phyloP scores from a whole-genome alignment of 2,113 vertebrate species.

The Trachemys scripta region DNA sequence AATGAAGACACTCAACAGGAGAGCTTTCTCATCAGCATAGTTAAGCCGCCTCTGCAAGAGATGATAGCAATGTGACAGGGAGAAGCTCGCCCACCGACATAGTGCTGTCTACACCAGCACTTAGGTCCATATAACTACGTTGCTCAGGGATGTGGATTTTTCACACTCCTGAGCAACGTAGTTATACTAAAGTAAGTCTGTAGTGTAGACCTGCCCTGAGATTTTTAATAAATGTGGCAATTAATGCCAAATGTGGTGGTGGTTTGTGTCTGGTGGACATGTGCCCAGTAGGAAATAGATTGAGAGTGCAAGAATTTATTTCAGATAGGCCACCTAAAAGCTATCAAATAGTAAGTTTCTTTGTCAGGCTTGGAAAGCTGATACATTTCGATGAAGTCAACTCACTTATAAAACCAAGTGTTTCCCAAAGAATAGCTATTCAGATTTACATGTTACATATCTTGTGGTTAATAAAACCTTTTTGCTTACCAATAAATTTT shows the following conservation, averaged over 20 bases:
- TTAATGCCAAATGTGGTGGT: slow-evolving; percentile 1
- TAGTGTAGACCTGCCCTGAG: background rate
- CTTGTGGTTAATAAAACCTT: background rate
- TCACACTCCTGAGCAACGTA: background rate
- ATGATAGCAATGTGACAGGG: no score
- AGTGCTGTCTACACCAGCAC: no score
- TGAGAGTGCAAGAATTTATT: slow-evolving; percentile 39
- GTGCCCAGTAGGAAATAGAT: background rate
- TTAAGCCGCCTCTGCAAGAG: no score
- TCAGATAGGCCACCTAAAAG: background rate
- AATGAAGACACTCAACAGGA: no score
- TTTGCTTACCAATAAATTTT: background rate
- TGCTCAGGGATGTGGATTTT: background rate
- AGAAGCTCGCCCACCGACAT: no score
- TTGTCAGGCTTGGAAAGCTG: background rate
- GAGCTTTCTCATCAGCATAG: no score
- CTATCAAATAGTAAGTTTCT: background rate
- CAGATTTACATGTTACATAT: background rate
- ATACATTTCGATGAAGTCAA: slow-evolving; percentile 12
- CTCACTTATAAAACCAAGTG: background rate
- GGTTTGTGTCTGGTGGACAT: background rate
- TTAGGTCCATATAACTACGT: background rate
- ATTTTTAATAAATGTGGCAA: slow-evolving; percentile 9
- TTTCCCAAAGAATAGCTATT: background rate
- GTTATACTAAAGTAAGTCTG: background rate